Conservation (phyloP, 2,888 invertebrate genomes). For the Hyalella azteca region DNA sequence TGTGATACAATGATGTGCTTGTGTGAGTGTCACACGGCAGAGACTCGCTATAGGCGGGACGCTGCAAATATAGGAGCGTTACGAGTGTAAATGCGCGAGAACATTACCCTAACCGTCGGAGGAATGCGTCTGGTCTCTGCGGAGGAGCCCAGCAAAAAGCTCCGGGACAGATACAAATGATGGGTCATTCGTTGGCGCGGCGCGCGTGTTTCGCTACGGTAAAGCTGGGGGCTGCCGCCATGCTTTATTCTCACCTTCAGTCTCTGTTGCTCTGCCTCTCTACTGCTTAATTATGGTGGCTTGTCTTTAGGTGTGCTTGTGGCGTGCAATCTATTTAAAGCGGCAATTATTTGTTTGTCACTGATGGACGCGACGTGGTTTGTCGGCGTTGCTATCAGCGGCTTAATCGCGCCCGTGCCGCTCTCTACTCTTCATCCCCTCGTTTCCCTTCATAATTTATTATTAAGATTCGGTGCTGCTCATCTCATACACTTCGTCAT, state of each 20-base stretch:
- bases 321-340: constrained; percentile 27
- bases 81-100: constrained; percentile 33
- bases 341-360: constrained; percentile 24
- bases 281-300: constrained; percentile 21
- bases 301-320: constrained; percentile 32
- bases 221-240: not conserved
- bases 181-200: constrained; percentile 13
- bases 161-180: constrained; percentile 27
- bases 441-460: constrained; percentile 14
- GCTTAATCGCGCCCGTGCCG: not conserved
- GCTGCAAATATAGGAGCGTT: constrained; percentile 1
- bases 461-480: not conserved
- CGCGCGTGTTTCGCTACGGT: not conserved
- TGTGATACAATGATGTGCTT: too few relatives aligned
- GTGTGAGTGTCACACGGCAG: not conserved
- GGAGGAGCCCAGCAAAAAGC: constrained; percentile 33
- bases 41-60: not conserved
- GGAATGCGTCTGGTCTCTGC: constrained; percentile 32
- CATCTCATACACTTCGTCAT: not conserved
- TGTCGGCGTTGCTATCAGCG: constrained; percentile 14
- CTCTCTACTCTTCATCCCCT: not conserved
- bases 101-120: constrained; percentile 34
- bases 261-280: constrained; percentile 5
- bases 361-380: constrained; percentile 13
- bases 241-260: constrained; percentile 9